Conservation (phyloP, 1,140 invertebrate species). For the Drosophila teissieri region DNA sequence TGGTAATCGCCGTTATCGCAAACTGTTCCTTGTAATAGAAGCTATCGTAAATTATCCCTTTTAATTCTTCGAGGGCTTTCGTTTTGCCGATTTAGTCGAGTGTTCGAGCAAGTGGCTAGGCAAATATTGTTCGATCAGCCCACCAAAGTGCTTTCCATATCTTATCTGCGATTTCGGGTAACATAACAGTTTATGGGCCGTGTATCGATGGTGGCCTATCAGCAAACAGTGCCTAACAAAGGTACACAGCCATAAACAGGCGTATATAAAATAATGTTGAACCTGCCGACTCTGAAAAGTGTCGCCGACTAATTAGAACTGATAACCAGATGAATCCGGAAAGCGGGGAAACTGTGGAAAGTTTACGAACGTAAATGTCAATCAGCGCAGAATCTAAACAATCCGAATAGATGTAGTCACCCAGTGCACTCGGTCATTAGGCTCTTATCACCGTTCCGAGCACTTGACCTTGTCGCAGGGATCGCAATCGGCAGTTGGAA, state of each 20-base stretch:
- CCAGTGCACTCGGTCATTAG: slow-evolving; percentile 29
- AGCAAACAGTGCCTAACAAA: slow-evolving; percentile 17
- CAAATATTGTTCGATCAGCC: slow-evolving; percentile 35
- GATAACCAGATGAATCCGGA: slow-evolving; percentile 8
- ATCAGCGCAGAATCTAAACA: background rate
- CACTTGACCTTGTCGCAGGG: slow-evolving; percentile 44
- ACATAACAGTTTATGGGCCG: slow-evolving; percentile 44
- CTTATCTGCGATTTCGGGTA: slow-evolving; percentile 41
- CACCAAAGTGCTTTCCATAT: slow-evolving; percentile 33
- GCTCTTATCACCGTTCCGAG: slow-evolving; percentile 24
- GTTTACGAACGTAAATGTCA: slow-evolving; percentile 20
- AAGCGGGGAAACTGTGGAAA: slow-evolving; percentile 23
- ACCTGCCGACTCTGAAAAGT: slow-evolving; percentile 11
- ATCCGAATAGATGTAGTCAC: slow-evolving; percentile 2
- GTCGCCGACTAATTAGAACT: slow-evolving; percentile 4
- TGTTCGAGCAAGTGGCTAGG: slow-evolving; percentile 17
- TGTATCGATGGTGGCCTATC: slow-evolving; percentile 41
- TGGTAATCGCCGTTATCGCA: slow-evolving; percentile 23
- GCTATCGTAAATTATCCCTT: slow-evolving; percentile 15
- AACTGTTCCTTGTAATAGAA: slow-evolving; percentile 11
- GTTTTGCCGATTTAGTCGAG: slow-evolving; percentile 10
- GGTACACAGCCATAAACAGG: slow-evolving; percentile 18
- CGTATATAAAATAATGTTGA: too few species aligned
- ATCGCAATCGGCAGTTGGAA: slow-evolving; percentile 6
- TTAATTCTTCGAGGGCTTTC: slow-evolving; percentile 10